These are phyloP conservation scores for Pentamera pediparva DNA, from an alignment of 53 echinoderm and acorn worm species.

Conservation along the genomic window DNA sequence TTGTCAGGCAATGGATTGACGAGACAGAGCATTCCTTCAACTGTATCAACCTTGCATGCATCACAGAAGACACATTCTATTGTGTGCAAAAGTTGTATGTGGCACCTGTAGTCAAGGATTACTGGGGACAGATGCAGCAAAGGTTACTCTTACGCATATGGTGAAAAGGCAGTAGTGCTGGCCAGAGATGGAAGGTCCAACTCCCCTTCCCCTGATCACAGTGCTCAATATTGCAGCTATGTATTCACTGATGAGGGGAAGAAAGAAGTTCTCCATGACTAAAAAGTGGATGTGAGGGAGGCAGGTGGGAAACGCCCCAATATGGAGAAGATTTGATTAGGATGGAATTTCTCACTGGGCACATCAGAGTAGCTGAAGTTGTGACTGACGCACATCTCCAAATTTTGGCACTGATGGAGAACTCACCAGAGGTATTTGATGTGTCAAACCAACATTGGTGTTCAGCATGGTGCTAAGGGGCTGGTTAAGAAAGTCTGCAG, in stretches of 20 bases:
- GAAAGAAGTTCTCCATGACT: no score
- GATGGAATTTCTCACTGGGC: no score
- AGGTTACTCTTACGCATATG: not conserved
- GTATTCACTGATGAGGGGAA: not conserved
- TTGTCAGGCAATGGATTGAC: not conserved
- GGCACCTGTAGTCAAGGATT: not conserved
- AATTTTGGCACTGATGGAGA: slow-evolving; percentile 22
- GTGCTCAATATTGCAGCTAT: no score
- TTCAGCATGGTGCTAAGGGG: slow-evolving; percentile 22
- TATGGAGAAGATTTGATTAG: no score
- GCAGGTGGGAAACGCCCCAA: no score
- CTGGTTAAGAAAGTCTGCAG: not conserved
- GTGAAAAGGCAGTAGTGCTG: not conserved
- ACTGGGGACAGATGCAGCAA: not conserved
- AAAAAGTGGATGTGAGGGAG: no score
- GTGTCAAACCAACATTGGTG: slow-evolving; percentile 13
- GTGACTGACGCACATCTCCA: slow-evolving; percentile 34
- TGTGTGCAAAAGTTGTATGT: not conserved
- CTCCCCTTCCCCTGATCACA: no score
- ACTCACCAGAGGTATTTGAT: not conserved
- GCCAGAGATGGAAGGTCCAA: not conserved
- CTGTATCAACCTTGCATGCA: not conserved
- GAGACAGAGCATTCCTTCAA: not conserved
- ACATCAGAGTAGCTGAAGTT: no score
- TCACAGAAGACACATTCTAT: not conserved